phyloP scores from a whole-genome alignment of 2,888 invertebrate species.

The Aporophyla nigra region DNA sequence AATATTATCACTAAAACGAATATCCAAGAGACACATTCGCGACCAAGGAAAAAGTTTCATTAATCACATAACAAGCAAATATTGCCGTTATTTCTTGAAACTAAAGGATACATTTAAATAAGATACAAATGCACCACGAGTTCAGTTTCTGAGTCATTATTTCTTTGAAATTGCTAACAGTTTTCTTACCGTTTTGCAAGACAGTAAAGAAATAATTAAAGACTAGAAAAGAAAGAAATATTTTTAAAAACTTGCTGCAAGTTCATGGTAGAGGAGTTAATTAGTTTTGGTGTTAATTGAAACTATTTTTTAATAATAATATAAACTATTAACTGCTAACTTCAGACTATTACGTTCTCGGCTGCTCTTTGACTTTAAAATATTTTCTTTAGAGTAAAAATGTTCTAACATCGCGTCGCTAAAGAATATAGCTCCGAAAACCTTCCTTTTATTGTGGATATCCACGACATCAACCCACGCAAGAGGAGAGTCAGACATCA shows the following conservation, averaged over 20 bases:
- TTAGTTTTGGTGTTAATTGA: slow-evolving; percentile 2
- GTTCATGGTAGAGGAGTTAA: slow-evolving; percentile 22
- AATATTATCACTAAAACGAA: no score
- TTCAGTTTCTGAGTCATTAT: slow-evolving; percentile 47
- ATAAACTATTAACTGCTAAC: background rate
- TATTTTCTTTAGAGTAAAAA: background rate
- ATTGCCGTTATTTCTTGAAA: background rate
- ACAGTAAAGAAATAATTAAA: slow-evolving; percentile 51
- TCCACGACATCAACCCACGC: no score
- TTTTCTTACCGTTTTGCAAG: slow-evolving; percentile 55
- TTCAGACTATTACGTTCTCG: background rate
- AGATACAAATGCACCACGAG: background rate
- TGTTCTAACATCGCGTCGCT: background rate
- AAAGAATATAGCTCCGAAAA: background rate
- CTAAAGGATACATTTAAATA: slow-evolving; percentile 31
- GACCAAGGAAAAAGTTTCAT: slow-evolving; percentile 2
- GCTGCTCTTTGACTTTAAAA: background rate
- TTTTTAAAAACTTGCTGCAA: slow-evolving; percentile 7
- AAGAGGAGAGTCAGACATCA: background rate
- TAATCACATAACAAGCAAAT: slow-evolving; percentile 15
- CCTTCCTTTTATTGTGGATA: background rate
- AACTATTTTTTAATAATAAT: no score
- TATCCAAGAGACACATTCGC: slow-evolving; percentile 15
- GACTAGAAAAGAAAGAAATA: slow-evolving; percentile 25
- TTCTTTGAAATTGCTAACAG: slow-evolving; percentile 60